Evolutionary conservation across 2,113 vertebrate genomes (phyloP).

Genomic region (Paraplagusia blochii): DNA sequence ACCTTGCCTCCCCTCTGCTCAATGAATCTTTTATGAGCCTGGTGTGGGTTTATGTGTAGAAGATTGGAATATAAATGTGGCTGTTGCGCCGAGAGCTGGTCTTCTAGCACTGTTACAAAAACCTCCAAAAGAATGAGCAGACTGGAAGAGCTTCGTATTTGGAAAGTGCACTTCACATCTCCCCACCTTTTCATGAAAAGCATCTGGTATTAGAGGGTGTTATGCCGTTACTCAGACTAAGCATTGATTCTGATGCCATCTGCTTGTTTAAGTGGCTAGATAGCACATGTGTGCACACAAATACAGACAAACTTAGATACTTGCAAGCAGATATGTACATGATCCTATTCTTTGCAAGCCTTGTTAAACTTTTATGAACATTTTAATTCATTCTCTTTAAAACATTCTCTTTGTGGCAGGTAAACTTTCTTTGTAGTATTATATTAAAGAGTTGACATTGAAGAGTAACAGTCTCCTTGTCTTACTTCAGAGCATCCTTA

Average conservation of each 20-base stretch:
- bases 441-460: no score
- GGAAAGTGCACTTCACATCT: slow-evolving; percentile 47
- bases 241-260: slow-evolving; percentile 28
- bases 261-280: slow-evolving; percentile 26
- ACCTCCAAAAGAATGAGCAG: slow-evolving; percentile 62
- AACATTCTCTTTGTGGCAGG: no score
- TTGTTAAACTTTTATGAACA: slow-evolving; percentile 36
- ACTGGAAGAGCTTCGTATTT: slow-evolving; percentile 57
- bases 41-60: slow-evolving; percentile 75
- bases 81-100: slow-evolving; percentile 66
- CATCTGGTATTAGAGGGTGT: slow-evolving; percentile 25
- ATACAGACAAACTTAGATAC: slow-evolving; percentile 12
- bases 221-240: slow-evolving; percentile 22
- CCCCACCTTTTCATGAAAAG: slow-evolving; percentile 35
- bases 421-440: no score
- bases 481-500: no score
- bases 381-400: no score
- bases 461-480: no score
- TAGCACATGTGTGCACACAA: slow-evolving; percentile 5
- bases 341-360: slow-evolving; percentile 18
- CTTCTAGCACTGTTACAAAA: slow-evolving; percentile 67
- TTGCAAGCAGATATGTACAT: neutral
- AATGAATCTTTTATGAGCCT: slow-evolving; percentile 82
- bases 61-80: slow-evolving; percentile 84
- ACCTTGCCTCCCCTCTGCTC: slow-evolving; percentile 74